Evolutionary conservation across 2,797 vertebrate species (phyloP).

Genomic region (Morus bassanus): DNA sequence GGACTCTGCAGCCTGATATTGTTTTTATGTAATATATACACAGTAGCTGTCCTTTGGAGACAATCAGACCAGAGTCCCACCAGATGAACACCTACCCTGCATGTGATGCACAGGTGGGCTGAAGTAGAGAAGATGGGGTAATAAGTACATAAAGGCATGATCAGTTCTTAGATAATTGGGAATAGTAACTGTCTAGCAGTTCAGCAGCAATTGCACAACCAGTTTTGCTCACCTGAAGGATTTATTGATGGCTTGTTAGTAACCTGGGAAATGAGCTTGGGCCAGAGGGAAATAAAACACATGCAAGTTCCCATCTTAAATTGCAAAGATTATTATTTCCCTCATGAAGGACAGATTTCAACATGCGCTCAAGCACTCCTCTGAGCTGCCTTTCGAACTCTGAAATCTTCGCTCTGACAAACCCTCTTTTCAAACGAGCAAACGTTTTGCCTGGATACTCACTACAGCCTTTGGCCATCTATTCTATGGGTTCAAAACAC

Average conservation of each 20-base stretch:
- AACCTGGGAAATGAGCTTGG: not conserved
- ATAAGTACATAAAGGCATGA: not conserved
- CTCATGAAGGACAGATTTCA: not conserved
- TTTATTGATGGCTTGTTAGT: not conserved
- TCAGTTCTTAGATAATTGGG: not conserved
- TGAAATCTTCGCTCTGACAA: not conserved
- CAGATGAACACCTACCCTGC: not conserved
- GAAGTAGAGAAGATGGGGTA: not conserved
- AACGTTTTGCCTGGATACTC: not conserved
- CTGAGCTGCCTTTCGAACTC: not conserved
- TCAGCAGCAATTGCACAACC: not conserved
- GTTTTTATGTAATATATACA: not conserved
- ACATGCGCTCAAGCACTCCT: fast-evolving
- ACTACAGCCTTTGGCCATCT: not conserved
- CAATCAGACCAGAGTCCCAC: not conserved
- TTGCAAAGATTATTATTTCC: not conserved
- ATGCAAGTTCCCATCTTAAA: not conserved
- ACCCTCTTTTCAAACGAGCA: not conserved
- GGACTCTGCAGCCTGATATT: not conserved
- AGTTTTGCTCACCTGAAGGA: not conserved
- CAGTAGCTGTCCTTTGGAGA: not conserved
- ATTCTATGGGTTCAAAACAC: not conserved
- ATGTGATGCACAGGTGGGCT: not conserved
- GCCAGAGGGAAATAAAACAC: not conserved
- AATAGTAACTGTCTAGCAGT: not conserved